Evolutionary conservation across 2,888 invertebrate species (phyloP).

Genomic region (Esperia sulphurella): DNA sequence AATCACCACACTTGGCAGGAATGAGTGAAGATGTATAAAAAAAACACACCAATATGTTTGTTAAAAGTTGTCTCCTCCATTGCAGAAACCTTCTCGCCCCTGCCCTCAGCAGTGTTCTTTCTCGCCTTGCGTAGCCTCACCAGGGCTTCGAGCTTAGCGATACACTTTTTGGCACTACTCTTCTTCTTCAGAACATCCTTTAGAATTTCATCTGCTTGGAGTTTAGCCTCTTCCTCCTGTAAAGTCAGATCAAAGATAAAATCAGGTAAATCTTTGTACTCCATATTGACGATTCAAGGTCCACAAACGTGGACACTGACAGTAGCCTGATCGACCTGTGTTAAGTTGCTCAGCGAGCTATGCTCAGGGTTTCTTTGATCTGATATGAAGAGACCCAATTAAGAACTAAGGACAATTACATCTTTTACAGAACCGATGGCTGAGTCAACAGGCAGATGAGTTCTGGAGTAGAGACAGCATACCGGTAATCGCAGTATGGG

Average conservation of each 20-base stretch:
- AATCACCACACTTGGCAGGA: too few species aligned
- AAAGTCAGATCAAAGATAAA: conserved; percentile 8
- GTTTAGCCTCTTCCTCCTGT: conserved; percentile 82
- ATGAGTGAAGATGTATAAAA: too few species aligned
- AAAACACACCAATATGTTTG: conserved; percentile 74
- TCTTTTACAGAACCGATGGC: too few species aligned
- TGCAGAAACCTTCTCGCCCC: conserved; percentile 79
- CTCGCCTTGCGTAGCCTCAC: conserved; percentile 82
- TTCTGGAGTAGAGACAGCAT: too few species aligned
- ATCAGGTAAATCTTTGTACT: neutral
- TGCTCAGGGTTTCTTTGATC: too few species aligned
- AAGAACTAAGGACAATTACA: too few species aligned
- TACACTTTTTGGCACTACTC: conserved; percentile 82
- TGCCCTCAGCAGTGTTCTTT: conserved; percentile 79
- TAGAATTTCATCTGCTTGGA: conserved; percentile 84
- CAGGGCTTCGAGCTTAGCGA: conserved; percentile 81
- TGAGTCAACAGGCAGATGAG: neutral
- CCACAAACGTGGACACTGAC: too few species aligned
- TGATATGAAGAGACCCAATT: too few species aligned
- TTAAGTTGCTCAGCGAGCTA: too few species aligned
- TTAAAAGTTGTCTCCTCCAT: conserved; percentile 78
- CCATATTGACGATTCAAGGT: neutral
- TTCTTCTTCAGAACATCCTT: conserved; percentile 85
- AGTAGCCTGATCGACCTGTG: too few species aligned
- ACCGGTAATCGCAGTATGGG: too few species aligned